phyloP scores from a whole-genome alignment of 1,140 invertebrate species.

The Platorchestia sp. region DNA sequence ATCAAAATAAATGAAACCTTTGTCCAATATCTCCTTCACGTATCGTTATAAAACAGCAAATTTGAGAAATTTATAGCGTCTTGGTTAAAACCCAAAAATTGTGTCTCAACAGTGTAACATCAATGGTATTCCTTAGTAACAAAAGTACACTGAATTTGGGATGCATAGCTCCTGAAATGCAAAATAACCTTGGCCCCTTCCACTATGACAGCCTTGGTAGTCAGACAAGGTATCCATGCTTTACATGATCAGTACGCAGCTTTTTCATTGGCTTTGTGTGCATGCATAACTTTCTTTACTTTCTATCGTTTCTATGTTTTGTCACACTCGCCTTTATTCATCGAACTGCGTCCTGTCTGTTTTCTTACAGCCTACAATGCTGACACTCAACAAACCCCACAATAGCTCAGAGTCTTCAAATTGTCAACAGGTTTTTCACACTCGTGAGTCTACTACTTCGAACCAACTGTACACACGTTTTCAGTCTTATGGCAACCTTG shows the following conservation, averaged over 20 bases:
- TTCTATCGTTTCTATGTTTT: neutral
- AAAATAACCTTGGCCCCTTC: neutral
- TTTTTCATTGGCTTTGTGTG: neutral
- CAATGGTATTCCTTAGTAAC: no score
- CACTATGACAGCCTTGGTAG: neutral
- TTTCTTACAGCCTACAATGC: neutral
- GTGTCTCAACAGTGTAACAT: no score
- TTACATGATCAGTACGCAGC: neutral
- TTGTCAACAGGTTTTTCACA: neutral
- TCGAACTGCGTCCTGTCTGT: neutral
- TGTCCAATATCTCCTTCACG: no score
- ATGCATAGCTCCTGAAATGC: no score
- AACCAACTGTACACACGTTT: neutral
- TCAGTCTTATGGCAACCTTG: neutral
- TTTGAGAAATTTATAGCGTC: no score
- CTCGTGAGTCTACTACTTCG: neutral
- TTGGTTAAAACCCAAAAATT: no score
- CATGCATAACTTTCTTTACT: neutral
- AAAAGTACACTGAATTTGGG: no score
- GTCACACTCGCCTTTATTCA: neutral
- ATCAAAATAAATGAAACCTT: no score
- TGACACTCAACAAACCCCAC: neutral
- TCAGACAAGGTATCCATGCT: neutral
- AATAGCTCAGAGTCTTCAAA: neutral
- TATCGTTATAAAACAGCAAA: no score